Evolutionary conservation across 2,797 vertebrate genomes (phyloP).

Genomic region (Benthosema pterotum): DNA sequence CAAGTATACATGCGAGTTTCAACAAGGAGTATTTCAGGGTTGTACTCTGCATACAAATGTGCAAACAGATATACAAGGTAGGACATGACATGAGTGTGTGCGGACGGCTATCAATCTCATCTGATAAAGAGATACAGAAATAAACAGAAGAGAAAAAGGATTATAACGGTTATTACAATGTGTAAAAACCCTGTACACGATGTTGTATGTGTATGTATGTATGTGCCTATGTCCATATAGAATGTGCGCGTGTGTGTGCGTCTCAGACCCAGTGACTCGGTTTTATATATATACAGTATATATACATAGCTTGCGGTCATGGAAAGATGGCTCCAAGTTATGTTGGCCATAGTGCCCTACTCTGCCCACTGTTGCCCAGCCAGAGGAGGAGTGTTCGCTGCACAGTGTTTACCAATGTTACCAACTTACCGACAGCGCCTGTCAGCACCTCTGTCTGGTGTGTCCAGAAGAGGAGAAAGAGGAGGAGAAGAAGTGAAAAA

Average conservation of each 20-base stretch:
- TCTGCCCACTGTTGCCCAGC: background rate
- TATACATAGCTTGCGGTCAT: constrained; percentile 18
- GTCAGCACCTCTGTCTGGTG: background rate
- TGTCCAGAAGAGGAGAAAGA: background rate
- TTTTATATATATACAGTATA: constrained; percentile 36
- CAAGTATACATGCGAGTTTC: constrained; percentile 52
- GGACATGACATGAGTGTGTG: no score
- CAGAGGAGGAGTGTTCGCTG: background rate
- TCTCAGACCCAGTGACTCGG: constrained; percentile 2
- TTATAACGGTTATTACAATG: no score
- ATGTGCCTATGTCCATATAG: constrained; percentile 1
- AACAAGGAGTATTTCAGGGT: constrained; percentile 2
- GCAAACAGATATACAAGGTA: background rate
- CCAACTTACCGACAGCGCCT: background rate
- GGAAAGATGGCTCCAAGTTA: constrained; percentile 27
- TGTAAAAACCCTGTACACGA: no score
- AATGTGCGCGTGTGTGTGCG: background rate
- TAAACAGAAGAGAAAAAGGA: no score
- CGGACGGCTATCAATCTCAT: no score
- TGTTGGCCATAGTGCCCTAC: constrained; percentile 8
- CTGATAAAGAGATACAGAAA: background rate
- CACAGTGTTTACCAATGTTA: background rate
- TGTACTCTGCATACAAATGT: background rate
- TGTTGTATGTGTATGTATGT: background rate
- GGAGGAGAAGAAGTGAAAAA: background rate